phyloP scores from a whole-genome alignment of 2,888 invertebrate genomes.

The Phaedon cochleariae region DNA sequence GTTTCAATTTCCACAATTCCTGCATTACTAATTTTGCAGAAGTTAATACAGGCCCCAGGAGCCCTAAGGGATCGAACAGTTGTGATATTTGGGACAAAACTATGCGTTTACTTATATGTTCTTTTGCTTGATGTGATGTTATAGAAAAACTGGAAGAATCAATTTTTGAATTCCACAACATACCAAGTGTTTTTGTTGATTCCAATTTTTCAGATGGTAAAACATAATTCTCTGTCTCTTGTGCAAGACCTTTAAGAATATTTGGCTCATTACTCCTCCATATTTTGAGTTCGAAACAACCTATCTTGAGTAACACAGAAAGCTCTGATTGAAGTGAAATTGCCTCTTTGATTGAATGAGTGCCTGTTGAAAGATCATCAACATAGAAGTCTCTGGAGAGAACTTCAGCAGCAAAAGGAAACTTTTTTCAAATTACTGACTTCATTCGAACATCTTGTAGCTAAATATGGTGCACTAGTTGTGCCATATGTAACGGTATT shows the following conservation, averaged over 20 bases:
- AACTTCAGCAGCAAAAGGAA: background rate
- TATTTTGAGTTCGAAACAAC: background rate
- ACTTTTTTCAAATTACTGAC: background rate
- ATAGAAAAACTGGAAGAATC: background rate
- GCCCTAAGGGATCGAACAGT: background rate
- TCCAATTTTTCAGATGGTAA: background rate
- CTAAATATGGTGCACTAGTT: background rate
- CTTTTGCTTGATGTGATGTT: background rate
- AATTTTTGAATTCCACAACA: no score
- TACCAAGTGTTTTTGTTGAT: background rate
- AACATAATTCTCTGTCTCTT: background rate
- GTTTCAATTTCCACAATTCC: no score
- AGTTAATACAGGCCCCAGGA: background rate
- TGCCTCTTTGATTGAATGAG: background rate
- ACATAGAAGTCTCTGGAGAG: background rate
- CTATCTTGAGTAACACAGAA: background rate
- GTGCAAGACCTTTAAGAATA: background rate
- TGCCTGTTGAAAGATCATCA: background rate
- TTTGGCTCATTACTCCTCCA: background rate
- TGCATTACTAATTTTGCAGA: background rate
- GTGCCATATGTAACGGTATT: slow-evolving; percentile 11
- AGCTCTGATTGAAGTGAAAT: background rate
- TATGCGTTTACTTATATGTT: background rate
- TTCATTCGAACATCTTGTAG: background rate
- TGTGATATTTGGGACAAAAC: background rate